These are phyloP conservation scores for Galendromus occidentalis DNA, from an alignment of 1,140 invertebrate species.

Conservation along the genomic window DNA sequence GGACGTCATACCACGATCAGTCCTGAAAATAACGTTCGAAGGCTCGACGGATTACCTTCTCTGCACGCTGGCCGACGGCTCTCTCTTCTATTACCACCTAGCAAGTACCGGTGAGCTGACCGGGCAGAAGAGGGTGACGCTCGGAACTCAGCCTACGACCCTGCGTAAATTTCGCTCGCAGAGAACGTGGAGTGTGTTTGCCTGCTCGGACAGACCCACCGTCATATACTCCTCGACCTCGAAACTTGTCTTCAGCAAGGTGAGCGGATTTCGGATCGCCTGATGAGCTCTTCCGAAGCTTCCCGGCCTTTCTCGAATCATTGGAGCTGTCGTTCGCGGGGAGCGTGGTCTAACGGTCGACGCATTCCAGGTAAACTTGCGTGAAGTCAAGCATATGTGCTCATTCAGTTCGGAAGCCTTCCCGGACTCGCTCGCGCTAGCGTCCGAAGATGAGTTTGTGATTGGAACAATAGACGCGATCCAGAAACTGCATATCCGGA, in stretches of 20 bases:
- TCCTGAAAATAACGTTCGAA: slow-evolving; percentile 84
- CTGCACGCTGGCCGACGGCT: slow-evolving; percentile 87
- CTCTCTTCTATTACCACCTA: slow-evolving; percentile 84
- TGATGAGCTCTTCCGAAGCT: not conserved
- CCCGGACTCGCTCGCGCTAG: slow-evolving; percentile 66
- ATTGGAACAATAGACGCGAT: slow-evolving; percentile 98
- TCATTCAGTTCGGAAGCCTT: slow-evolving; percentile 82
- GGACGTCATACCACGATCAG: slow-evolving; percentile 88
- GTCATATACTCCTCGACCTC: slow-evolving; percentile 98
- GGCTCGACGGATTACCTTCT: slow-evolving; percentile 59
- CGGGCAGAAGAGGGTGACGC: slow-evolving; percentile 73
- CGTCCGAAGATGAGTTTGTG: slow-evolving; percentile 76
- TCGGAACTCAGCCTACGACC: slow-evolving; percentile 90
- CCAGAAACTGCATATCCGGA: slow-evolving; percentile 88
- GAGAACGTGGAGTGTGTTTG: slow-evolving; percentile 90
- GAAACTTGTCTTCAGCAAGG: slow-evolving; percentile 92
- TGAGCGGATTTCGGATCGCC: not conserved
- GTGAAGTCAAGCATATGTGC: slow-evolving; percentile 96
- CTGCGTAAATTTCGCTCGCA: slow-evolving; percentile 72
- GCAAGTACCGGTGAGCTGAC: slow-evolving; percentile 46
- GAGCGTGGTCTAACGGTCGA: not conserved
- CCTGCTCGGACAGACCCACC: slow-evolving; percentile 90
- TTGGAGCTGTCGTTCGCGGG: not conserved
- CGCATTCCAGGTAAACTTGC: slow-evolving; percentile 56
- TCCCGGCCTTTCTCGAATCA: not conserved